Evolutionary conservation across 1,140 invertebrate genomes (phyloP), one percentile per base, ranked within the genome.

Genomic region (Laodelphax striatellus): DNA sequence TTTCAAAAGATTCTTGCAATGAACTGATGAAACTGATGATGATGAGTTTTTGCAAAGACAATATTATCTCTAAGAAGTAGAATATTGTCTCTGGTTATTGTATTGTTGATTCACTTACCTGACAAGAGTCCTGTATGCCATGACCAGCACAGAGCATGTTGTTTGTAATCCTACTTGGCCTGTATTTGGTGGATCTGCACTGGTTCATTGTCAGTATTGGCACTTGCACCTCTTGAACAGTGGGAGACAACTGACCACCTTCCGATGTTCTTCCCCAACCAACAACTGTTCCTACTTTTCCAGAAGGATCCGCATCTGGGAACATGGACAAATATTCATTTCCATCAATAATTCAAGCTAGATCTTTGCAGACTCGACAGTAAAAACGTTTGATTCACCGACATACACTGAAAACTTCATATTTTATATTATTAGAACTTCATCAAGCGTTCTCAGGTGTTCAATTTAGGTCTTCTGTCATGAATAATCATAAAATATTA

Each of bases 241-340:
- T 76, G 5, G 82, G 82, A 0, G 89, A 85, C n/a, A 91, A 69
- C 67, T 80, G 79, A n/a, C 88, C 88, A 17, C 87, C 88, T 69
- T 91, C 87, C 0, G 81, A 80, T 0, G 86, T 86, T 19, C 88
- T 75, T 0, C 90, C 90, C 90, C 90, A 94, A 5, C 90, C 91
- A 0, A 91, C 82, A 19, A 87, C 88, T 13, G 79, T 83, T 38
- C 83, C 90, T 63, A 77, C 76, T 68, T 82, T 84, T 55, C 88
- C 88, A 46, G 86, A 77, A 3, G 86, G 86, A 68, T 90, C 86
- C 14, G 75, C 75, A 60, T 76, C 84, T 80, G 66, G 67, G 57
- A 70, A 9, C 5, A 22, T 1, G 6, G 5, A 34, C 6, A 28
- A 4, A 4, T 44, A 44, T 44, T 4, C 9, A 44, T 44, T 44